These are phyloP conservation scores for Serranus cabrilla DNA, from an alignment of 2,797 vertebrate species.

Conservation along the genomic window DNA sequence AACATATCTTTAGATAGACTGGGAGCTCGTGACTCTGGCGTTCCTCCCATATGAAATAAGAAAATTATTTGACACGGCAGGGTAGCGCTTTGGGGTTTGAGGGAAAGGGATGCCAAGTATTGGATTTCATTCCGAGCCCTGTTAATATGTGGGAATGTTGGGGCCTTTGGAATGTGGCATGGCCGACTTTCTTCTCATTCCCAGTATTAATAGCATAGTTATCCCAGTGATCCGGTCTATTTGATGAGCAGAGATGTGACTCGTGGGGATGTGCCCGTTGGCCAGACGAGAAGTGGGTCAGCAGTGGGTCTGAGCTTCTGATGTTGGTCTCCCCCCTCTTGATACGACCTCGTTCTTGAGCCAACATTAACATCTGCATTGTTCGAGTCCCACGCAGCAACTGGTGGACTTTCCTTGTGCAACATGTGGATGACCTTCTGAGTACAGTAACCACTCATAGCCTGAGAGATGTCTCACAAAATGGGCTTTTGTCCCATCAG, in stretches of 20 bases:
- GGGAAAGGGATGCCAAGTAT: slow-evolving; percentile 66
- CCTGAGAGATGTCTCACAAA: not conserved
- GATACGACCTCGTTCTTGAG: slow-evolving; percentile 17
- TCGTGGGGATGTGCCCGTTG: slow-evolving; percentile 26
- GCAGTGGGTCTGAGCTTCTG: slow-evolving; percentile 38
- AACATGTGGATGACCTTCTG: slow-evolving; percentile 33
- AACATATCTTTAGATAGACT: slow-evolving; percentile 62
- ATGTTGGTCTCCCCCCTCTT: not conserved
- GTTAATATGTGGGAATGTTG: slow-evolving; percentile 77
- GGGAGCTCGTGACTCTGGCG: slow-evolving; percentile 57
- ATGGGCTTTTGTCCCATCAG: not conserved
- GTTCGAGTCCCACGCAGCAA: slow-evolving; percentile 24
- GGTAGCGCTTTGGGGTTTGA: slow-evolving; percentile 55
- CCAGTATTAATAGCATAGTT: slow-evolving; percentile 78
- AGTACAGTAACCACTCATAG: not conserved
- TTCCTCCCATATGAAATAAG: slow-evolving; percentile 66
- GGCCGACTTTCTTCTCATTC: slow-evolving; percentile 69
- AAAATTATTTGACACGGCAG: slow-evolving; percentile 65
- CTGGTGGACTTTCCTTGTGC: slow-evolving; percentile 34
- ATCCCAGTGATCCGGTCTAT: slow-evolving; percentile 57
- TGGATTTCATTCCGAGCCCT: slow-evolving; percentile 73
- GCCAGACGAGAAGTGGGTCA: slow-evolving; percentile 73
- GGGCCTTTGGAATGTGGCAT: slow-evolving; percentile 68
- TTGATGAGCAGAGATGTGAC: slow-evolving; percentile 60
- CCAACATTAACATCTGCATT: slow-evolving; percentile 52